A percentile compares a stretch with the other conserved stretches of the same genome.
Evolutionary conservation across 2,113 vertebrate species (phyloP).

Genomic region (Crotalus horridus): DNA sequence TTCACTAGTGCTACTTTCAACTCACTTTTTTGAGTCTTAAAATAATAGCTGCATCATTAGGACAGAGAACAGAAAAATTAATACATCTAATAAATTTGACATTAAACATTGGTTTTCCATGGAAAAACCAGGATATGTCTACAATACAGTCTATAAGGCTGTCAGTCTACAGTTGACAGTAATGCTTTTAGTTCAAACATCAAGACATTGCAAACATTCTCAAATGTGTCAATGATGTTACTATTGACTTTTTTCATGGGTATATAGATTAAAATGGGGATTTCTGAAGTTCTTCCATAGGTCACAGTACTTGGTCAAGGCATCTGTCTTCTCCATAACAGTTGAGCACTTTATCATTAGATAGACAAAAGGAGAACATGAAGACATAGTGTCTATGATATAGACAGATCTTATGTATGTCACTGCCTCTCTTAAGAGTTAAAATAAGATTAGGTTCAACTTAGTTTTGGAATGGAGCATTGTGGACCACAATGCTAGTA

Average conservation of each 20-base stretch:
- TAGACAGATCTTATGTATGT: not conserved
- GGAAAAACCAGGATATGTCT: not conserved
- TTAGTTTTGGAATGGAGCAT: not conserved
- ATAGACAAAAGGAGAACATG: not conserved
- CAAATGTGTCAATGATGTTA: not conserved
- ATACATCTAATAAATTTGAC: not conserved
- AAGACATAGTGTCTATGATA: not conserved
- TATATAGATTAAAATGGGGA: not conserved
- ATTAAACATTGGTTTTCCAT: not conserved
- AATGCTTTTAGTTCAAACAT: not conserved
- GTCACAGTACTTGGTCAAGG: not conserved
- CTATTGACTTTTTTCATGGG: not conserved
- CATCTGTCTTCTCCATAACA: not conserved
- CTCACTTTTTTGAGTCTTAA: not conserved
- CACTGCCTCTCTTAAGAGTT: not conserved
- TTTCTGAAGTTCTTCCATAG: not conserved
- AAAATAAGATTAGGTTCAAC: not conserved
- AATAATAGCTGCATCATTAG: not conserved
- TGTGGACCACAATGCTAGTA: not conserved
- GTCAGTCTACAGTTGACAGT: not conserved
- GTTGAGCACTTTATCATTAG: not conserved
- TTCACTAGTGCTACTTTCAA: not conserved
- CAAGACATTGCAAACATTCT: not conserved
- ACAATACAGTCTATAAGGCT: not conserved
- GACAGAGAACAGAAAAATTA: not conserved